Evolutionary conservation across 2,888 invertebrate genomes (phyloP).

Genomic region (Teleogryllus oceanicus): DNA sequence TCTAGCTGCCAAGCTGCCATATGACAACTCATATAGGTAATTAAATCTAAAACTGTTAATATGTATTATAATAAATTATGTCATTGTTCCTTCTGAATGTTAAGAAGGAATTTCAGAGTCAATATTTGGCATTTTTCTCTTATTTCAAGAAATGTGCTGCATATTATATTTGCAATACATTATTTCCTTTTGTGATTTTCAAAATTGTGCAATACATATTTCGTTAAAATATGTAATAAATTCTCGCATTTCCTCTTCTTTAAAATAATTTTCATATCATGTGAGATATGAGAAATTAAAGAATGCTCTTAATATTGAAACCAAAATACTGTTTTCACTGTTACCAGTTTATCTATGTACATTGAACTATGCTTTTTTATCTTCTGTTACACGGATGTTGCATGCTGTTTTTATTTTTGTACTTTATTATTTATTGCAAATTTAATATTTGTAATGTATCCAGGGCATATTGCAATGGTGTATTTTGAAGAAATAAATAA

Average conservation of each 20-base stretch:
- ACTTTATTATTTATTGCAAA: constrained; percentile 33
- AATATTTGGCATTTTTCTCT: constrained; percentile 1
- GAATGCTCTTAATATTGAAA: not conserved
- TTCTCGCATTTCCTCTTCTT: not conserved
- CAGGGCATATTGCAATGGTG: constrained; percentile 34
- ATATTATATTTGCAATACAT: not conserved
- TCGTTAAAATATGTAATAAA: not conserved
- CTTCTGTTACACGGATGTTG: constrained; percentile 25
- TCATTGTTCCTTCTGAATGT: too few species aligned
- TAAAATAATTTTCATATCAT: not conserved
- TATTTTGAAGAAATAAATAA: constrained; percentile 33
- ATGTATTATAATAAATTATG: too few species aligned
- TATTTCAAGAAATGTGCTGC: not conserved
- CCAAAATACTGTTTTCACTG: not conserved
- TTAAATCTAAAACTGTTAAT: too few species aligned
- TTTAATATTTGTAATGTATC: constrained; percentile 32
- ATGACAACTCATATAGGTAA: too few species aligned
- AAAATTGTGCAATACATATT: constrained; percentile 18
- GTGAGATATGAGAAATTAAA: not conserved
- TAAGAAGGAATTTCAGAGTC: not conserved
- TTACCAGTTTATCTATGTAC: not conserved
- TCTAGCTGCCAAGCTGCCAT: too few species aligned
- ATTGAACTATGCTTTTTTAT: constrained; percentile 11
- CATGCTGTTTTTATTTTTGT: constrained; percentile 34
- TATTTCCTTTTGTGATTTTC: constrained; percentile 11